Conservation (phyloP, 2,113 vertebrate species). For the Garra rufa region DNA sequence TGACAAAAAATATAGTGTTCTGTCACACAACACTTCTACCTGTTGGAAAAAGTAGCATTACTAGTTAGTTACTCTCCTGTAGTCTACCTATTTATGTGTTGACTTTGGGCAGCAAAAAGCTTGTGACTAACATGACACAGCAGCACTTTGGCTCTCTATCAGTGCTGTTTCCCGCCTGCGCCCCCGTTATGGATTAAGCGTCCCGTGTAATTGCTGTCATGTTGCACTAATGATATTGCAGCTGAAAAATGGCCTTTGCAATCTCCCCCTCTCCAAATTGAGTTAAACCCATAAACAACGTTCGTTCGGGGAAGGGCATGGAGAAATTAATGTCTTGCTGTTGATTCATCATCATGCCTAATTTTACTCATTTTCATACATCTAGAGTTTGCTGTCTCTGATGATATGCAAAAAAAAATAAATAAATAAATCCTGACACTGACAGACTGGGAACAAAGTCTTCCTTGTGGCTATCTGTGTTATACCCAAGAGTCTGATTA, state of each 20-base stretch:
- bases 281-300: slow-evolving; percentile 64
- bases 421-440: not conserved
- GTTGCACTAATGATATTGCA: slow-evolving; percentile 66
- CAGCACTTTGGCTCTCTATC: not conserved
- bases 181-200: slow-evolving; percentile 57
- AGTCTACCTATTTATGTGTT: slow-evolving; percentile 9
- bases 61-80: not conserved
- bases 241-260: slow-evolving; percentile 63
- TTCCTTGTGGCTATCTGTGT: not conserved
- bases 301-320: slow-evolving; percentile 62
- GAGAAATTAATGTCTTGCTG: slow-evolving; percentile 58
- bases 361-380: slow-evolving; percentile 54
- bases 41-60: not conserved
- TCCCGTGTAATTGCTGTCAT: slow-evolving; percentile 65
- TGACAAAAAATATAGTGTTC: not conserved
- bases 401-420: slow-evolving; percentile 13
- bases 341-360: slow-evolving; percentile 53
- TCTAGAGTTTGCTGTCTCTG: not conserved
- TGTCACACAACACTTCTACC: not conserved
- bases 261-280: slow-evolving; percentile 57
- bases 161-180: not conserved
- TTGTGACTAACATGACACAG: slow-evolving; percentile 1
- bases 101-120: slow-evolving; percentile 22
- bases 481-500: slow-evolving; percentile 43
- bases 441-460: not conserved